Base-by-base conservation (phyloP, 2,113 vertebrate species). In the Acanthisitta chloris region DNA sequence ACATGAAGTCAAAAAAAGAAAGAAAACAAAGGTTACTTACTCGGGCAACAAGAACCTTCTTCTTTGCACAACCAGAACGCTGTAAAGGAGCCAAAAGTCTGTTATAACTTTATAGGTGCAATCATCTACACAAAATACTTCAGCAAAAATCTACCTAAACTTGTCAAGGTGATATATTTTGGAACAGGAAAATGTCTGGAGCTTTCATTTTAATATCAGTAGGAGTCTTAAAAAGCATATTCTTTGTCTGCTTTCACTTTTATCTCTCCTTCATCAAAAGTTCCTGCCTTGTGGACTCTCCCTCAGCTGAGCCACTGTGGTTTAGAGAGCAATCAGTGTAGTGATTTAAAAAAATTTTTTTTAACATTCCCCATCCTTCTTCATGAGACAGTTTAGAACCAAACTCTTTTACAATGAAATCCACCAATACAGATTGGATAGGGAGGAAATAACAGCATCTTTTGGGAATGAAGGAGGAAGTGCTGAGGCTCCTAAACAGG, bases 21-120 rank as follows among this genome's bases (percentile, higher is more conserved):
- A 42, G 13, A 8, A 59, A 54, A 48, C 18, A 36, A 8, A 24
- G 4, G 18, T 19, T 72, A 92, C 96, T 96, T 96, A 97, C 97
- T 51, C 96, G 57, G 38, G 80, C 77, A 90, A 95, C 77, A 76
- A 81, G 25, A 77, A 91, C 62, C 69, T 95, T 97, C 92, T 66
- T 97, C 12, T 92, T 94, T 80, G 34, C 34, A 78, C 97, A 97
- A 21, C 90, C 90, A 71, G 96, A 96, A 59, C 81, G 71, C 97
- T 97, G 83, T 66, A 81, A 87, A 84, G n/a, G 33, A 90, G 28
- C 6, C 62, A 91, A 40, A 93, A 57, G 21, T 9, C 26, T 38
- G 11, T 85, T 80, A 72, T 10, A 65, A 36, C 17, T 57, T 77
- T n/a, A 40, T 9, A 58, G 43, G 24, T n/a, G 33, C 38, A 81